A percentile compares a stretch with the other conserved stretches of the same genome.
Evolutionary conservation across 1,140 invertebrate genomes (phyloP).

Genomic region (Lerema accius): DNA sequence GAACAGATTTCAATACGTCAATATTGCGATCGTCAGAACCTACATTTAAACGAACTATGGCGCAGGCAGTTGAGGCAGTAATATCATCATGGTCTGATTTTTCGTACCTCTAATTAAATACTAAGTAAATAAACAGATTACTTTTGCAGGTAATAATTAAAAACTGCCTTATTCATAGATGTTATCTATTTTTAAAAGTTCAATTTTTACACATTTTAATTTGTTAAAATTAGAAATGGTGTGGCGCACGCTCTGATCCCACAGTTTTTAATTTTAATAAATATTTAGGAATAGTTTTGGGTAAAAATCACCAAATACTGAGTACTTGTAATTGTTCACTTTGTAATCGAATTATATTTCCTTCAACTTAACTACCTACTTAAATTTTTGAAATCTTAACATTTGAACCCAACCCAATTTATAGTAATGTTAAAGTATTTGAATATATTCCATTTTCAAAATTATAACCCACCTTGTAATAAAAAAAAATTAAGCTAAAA

Average conservation of each 20-base stretch:
- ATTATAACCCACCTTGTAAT: constrained; percentile 22
- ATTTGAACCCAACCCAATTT: constrained; percentile 12
- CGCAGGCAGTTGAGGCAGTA: constrained; percentile 28
- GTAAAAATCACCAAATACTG: constrained; percentile 34
- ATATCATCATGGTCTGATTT: constrained; percentile 35
- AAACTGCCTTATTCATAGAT: constrained; percentile 56
- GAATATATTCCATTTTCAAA: constrained; percentile 24
- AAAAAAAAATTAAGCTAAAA: constrained; percentile 12
- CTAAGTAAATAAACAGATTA: constrained; percentile 33
- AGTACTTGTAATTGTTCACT: constrained; percentile 23
- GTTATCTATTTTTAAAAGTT: constrained; percentile 50
- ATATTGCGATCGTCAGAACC: constrained; percentile 2
- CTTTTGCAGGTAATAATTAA: constrained; percentile 34
- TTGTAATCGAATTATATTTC: constrained; percentile 23
- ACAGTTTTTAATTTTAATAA: constrained; percentile 48
- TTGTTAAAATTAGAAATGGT: constrained; percentile 48
- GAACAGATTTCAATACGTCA: constrained; percentile 7
- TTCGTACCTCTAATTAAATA: constrained; percentile 17
- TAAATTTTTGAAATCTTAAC: constrained; percentile 17
- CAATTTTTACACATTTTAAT: constrained; percentile 30
- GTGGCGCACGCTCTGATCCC: constrained; percentile 1
- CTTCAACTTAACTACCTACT: constrained; percentile 16
- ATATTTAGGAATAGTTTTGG: constrained; percentile 45
- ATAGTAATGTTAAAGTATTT: constrained; percentile 19
- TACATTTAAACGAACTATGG: not conserved